phyloP scores from a whole-genome alignment of 2,113 vertebrate genomes.

The Pygoscelis antarcticus region DNA sequence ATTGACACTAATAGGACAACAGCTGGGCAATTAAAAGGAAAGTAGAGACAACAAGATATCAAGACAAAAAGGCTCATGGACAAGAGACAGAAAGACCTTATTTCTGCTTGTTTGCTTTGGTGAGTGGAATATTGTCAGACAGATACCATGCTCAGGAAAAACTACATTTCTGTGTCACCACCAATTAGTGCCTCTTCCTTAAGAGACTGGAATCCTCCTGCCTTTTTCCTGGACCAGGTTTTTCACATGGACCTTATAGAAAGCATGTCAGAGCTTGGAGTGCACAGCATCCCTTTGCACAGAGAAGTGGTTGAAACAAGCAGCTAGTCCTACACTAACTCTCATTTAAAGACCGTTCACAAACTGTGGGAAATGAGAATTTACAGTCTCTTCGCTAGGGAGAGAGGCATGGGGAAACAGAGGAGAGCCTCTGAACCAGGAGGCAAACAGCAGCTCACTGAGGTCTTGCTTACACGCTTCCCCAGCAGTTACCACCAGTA shows the following conservation, averaged over 20 bases:
- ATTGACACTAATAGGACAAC: constrained; percentile 39
- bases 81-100: constrained; percentile 45
- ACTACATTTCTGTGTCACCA: constrained; percentile 3
- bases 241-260: not conserved
- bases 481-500: not conserved
- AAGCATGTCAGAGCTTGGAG: not conserved
- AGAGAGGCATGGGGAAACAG: not conserved
- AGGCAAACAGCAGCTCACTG: not conserved
- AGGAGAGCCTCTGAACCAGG: not conserved
- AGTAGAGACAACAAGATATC: constrained; percentile 21
- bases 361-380: not conserved
- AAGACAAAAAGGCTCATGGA: constrained; percentile 51
- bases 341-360: not conserved
- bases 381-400: not conserved
- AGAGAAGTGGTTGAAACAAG: not conserved
- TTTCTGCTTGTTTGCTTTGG: constrained; percentile 49
- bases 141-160: constrained; percentile 36
- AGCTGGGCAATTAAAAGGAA: constrained; percentile 54
- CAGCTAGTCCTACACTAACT: not conserved
- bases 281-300: not conserved
- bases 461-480: not conserved
- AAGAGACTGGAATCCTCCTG: not conserved
- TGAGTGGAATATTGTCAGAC: constrained; percentile 40
- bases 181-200: constrained; percentile 29
- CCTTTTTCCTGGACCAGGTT: not conserved